These are phyloP conservation scores for Otus sunia DNA, from an alignment of 2,113 vertebrate species.

Conservation along the genomic window DNA sequence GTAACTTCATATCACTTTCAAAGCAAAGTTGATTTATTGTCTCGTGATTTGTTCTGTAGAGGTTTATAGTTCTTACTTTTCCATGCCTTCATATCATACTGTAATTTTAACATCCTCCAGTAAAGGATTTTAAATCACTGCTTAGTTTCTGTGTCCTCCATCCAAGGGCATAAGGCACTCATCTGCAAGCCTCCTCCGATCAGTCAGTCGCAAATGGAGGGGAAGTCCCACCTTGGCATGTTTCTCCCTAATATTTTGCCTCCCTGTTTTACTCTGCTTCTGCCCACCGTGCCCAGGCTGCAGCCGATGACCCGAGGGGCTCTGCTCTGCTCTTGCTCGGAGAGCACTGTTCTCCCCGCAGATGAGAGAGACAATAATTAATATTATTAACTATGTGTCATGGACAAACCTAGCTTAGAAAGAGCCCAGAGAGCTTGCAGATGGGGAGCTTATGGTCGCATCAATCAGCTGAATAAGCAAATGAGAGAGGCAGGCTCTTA, in stretches of 20 bases:
- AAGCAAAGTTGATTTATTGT: neutral
- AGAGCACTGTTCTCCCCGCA: fast-evolving
- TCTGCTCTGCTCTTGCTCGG: neutral
- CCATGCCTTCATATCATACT: neutral
- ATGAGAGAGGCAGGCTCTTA: slow-evolving; percentile 38
- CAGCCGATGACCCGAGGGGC: fast-evolving
- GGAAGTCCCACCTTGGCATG: neutral
- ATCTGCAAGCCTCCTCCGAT: neutral
- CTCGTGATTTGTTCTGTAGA: neutral
- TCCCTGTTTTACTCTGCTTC: neutral
- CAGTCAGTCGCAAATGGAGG: neutral
- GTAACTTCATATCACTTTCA: neutral
- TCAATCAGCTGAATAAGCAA: slow-evolving; percentile 42
- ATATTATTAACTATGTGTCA: neutral
- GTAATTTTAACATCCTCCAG: neutral
- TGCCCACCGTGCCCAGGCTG: neutral
- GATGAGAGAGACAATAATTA: slow-evolving; percentile 14
- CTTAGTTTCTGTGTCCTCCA: neutral
- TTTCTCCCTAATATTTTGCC: neutral
- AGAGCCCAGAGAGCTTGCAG: neutral
- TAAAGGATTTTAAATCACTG: neutral
- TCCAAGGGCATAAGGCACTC: neutral
- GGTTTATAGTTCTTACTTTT: neutral
- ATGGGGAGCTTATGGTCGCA: neutral
- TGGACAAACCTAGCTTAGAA: neutral